Evolutionary conservation across 2,797 vertebrate genomes (phyloP), one percentile per base, ranked within the genome.

Genomic region (Periparus ater): DNA sequence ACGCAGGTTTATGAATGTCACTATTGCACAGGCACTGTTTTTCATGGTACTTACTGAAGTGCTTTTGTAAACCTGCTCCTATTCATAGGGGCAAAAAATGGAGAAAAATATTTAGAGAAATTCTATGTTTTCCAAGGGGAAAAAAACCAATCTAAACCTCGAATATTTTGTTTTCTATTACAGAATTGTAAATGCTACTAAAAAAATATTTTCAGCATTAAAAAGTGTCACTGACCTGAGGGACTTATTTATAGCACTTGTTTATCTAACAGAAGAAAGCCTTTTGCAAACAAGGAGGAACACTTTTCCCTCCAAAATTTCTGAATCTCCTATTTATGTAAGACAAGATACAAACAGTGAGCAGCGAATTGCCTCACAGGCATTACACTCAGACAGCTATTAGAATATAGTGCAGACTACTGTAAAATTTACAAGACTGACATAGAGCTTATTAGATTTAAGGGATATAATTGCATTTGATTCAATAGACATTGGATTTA

Each of bases 361-460:
- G 88, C 32, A 84, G 63, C 1, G 17, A 91, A 25, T 44, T 95
- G 84, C 68, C 85, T 94, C 65, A 42, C 18, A 92, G 92, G 44
- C 72, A 92, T 87, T 89, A 74, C 34, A 68, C 30, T 93, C 83
- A 85, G 94, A 87, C 84, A 91, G 81, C 78, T 83, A 91, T 77
- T 80, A 83, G 40, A 89, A 83, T 70, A 85, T 23, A 94, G 30
- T 83, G 65, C 85, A 96, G 68, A 92, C 63, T 91, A 85, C 84
- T 75, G 62, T 91, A 89, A 95, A 88, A 93, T 93, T 45, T 89
- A 77, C 65, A 94, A 83, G 75, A 65, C 72, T 83, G 89, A 92
- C 47, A 85, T 26, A 83, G 38, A 88, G 4, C 2, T 90, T 71
- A 94, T 89, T 94, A 70, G 53, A 91, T 93, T 87, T 87, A 79